phyloP scores from a whole-genome alignment of 1,140 invertebrate genomes.

The Atta cephalotes region DNA sequence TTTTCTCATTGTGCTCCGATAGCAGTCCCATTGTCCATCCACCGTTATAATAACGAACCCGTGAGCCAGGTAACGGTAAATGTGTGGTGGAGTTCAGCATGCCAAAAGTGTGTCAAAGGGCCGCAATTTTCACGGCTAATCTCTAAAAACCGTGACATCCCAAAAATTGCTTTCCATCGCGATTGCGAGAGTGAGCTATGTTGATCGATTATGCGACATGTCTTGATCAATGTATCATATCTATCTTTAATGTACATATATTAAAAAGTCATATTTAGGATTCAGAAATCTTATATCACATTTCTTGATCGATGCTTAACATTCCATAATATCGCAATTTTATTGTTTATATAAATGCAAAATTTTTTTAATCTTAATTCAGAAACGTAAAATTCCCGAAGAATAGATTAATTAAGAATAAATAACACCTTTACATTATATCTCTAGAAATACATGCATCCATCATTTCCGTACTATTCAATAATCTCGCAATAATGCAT shows the following conservation, averaged over 20 bases:
- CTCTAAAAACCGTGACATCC: conserved; percentile 42
- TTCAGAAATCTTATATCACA: background rate
- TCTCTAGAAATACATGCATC: background rate
- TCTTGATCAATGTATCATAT: background rate
- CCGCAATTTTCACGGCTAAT: conserved; percentile 71
- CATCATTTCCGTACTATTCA: background rate
- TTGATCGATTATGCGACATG: conserved; percentile 22
- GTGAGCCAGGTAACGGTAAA: conserved; percentile 81
- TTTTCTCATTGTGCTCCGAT: conserved; percentile 77
- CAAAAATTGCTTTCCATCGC: conserved; percentile 38
- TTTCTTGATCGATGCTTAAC: background rate
- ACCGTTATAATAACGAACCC: conserved; percentile 56
- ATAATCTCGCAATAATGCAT: background rate
- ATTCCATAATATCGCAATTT: background rate
- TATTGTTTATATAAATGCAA: background rate
- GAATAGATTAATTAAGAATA: background rate
- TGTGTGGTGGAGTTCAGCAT: conserved; percentile 53
- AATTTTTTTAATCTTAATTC: background rate
- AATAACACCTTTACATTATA: background rate
- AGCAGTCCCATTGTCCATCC: conserved; percentile 71
- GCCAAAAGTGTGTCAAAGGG: conserved; percentile 82
- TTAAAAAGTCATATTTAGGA: background rate
- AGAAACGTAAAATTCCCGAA: background rate
- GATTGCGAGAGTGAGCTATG: conserved; percentile 18
- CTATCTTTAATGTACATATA: background rate